Percentiles rank a stretch among this genome's conserved stretches.
Evolutionary conservation across 2,888 invertebrate genomes (phyloP).

Genomic region (Scaptomyza polygonia): DNA sequence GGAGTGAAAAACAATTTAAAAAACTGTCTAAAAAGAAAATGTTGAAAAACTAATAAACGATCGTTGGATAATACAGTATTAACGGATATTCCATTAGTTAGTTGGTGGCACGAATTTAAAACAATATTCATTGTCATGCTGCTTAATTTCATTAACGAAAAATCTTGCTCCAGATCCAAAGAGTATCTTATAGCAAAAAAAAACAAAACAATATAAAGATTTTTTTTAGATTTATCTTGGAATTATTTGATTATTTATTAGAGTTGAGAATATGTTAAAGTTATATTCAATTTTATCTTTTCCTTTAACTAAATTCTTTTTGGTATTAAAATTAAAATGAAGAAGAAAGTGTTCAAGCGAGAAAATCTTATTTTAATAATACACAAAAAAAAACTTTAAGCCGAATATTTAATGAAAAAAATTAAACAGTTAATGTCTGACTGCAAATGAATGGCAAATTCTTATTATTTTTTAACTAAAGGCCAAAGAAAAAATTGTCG

Average conservation of each 20-base stretch:
- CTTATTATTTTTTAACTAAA: not conserved
- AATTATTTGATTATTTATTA: too few relatives aligned
- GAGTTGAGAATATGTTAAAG: too few relatives aligned
- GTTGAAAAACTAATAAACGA: conserved; percentile 32
- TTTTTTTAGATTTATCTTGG: too few relatives aligned
- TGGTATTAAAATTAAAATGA: not conserved
- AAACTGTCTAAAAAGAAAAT: conserved; percentile 22
- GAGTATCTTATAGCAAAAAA: not conserved
- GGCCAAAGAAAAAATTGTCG: conserved; percentile 12
- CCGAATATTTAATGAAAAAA: not conserved
- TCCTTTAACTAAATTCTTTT: not conserved
- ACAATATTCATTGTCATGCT: conserved; percentile 3
- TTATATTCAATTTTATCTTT: too few relatives aligned
- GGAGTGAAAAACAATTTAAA: conserved; percentile 19
- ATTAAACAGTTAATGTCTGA: conserved; percentile 22
- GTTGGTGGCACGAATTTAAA: not conserved
- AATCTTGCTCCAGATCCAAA: not conserved
- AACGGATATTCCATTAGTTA: conserved; percentile 7
- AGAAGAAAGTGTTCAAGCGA: not conserved
- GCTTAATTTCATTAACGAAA: not conserved
- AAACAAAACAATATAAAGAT: too few relatives aligned
- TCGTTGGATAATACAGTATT: not conserved
- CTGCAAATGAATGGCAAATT: not conserved
- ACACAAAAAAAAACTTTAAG: not conserved
- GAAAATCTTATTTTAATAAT: not conserved